Evolutionary conservation across 2,797 vertebrate species (phyloP), one percentile per base, ranked within the genome.

Genomic region (Cercopithecus hamlyni): DNA sequence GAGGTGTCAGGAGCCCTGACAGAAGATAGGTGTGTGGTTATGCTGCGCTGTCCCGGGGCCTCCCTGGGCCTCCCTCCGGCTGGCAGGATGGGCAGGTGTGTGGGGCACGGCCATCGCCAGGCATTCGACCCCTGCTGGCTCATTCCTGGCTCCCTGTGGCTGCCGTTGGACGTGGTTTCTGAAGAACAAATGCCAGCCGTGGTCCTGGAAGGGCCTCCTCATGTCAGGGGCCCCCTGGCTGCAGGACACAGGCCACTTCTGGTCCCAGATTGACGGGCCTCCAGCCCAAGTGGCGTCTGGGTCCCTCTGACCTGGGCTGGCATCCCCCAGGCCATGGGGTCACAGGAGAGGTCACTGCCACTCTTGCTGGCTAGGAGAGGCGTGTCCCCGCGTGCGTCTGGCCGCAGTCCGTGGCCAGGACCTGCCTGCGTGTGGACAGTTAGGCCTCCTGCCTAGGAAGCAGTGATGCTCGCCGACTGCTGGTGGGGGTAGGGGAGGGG

Each of bases 151-250:
- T 17, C 19, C 58, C 43, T 2, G 12, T 17, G 67, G 33, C 76
- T 57, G 67, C 19, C 0, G 1, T 14, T 10, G 70, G 41, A 5
- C 0, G 1, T 24, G 43, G 4, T 45, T 76, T 50, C 7, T 41
- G 33, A 12, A 50, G 24, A 84, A 82, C 10, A 4, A 6, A 1
- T 1, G 33, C 33, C 33, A 67, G 15, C 11, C 0, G 0, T 5
- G 36, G 39, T 7, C 2, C 4, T 2, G 33, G 1, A 27, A 5
- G 22, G 72, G 19, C 27, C 17, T 3, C 26, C 7, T 11, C 2
- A 12, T 8, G 36, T 33, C 7, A 4, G 36, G 58, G 27, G 6
- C 26, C 33, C 13, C 36, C 17, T 36, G 61, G 82, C 77, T 17
- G 43, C 33, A 8, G 82, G n/a, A 22, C 75, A 4, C 0, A 2